Conservation (phyloP, 2,888 invertebrate genomes). For the Steinernema hermaphroditum region DNA sequence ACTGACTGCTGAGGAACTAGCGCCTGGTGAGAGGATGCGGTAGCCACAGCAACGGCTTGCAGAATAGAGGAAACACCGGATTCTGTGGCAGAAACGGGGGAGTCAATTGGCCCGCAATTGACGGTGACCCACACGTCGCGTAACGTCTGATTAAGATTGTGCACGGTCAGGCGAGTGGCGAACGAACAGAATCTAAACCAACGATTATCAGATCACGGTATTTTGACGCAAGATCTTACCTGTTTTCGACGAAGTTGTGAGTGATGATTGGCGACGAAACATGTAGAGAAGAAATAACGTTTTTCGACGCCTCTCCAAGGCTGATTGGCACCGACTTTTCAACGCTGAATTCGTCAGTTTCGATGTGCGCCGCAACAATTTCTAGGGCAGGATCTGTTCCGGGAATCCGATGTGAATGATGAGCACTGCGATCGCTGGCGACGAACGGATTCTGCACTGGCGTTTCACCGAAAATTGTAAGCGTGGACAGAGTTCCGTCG, state of each 20-base stretch:
- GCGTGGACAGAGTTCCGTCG: slow-evolving; percentile 41
- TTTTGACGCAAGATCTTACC: background rate
- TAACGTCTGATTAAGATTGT: background rate
- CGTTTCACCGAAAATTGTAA: slow-evolving; percentile 37
- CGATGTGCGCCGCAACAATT: background rate
- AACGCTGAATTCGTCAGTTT: background rate
- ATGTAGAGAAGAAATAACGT: background rate
- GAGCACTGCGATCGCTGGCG: background rate
- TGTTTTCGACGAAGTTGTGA: background rate
- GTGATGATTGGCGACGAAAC: background rate
- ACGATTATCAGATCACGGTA: too few species aligned
- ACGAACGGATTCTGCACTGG: slow-evolving; percentile 38
- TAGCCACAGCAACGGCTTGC: slow-evolving; percentile 17
- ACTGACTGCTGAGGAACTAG: background rate
- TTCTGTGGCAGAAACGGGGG: background rate
- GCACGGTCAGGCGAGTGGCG: background rate
- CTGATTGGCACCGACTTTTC: background rate
- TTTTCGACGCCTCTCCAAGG: background rate
- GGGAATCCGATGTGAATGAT: background rate
- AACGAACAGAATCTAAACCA: background rate
- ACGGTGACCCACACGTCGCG: slow-evolving; percentile 21
- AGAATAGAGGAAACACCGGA: slow-evolving; percentile 5
- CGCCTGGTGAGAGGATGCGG: background rate
- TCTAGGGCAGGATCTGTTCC: background rate
- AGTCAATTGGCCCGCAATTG: slow-evolving; percentile 23